A percentile compares a stretch with the other conserved stretches of the same genome.
Evolutionary conservation across 1,140 invertebrate species (phyloP).

Genomic region (Papilio polyxenes): DNA sequence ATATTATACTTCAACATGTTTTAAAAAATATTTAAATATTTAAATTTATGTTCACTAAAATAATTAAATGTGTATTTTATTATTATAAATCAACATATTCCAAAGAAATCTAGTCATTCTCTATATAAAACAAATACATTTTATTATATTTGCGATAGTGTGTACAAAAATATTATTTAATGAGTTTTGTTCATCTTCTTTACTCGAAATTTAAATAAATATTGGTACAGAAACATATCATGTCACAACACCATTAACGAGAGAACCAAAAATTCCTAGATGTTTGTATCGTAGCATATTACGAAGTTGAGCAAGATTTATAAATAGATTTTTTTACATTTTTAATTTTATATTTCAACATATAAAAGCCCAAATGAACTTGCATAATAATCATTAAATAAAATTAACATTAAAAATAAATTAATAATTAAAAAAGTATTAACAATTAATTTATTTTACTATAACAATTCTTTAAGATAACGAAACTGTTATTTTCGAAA

Average conservation of each 20-base stretch:
- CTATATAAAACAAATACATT: not conserved
- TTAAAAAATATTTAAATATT: too few relatives aligned
- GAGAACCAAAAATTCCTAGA: constrained; percentile 34
- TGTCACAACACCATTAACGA: constrained; percentile 41
- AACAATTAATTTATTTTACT: constrained; percentile 6
- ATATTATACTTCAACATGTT: too few relatives aligned
- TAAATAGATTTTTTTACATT: constrained; percentile 40
- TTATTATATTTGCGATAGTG: not conserved
- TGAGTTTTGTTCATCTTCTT: constrained; percentile 64
- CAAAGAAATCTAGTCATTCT: constrained; percentile 17
- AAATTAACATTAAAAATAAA: not conserved
- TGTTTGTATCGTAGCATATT: constrained; percentile 34
- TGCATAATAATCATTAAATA: constrained; percentile 26
- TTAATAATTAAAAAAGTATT: constrained; percentile 16
- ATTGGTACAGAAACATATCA: constrained; percentile 61
- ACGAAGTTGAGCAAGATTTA: constrained; percentile 62
- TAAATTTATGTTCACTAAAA: not conserved
- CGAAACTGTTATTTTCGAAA: not conserved
- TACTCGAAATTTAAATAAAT: constrained; percentile 42
- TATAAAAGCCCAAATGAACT: not conserved
- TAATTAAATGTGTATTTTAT: not conserved
- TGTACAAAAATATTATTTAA: constrained; percentile 37
- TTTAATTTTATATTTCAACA: constrained; percentile 28
- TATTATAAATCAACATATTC: not conserved
- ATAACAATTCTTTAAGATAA: constrained; percentile 11